Evolutionary conservation across 2,888 invertebrate species (phyloP), one percentile per base, ranked within the genome.

Genomic region (Anoncus sp.): DNA sequence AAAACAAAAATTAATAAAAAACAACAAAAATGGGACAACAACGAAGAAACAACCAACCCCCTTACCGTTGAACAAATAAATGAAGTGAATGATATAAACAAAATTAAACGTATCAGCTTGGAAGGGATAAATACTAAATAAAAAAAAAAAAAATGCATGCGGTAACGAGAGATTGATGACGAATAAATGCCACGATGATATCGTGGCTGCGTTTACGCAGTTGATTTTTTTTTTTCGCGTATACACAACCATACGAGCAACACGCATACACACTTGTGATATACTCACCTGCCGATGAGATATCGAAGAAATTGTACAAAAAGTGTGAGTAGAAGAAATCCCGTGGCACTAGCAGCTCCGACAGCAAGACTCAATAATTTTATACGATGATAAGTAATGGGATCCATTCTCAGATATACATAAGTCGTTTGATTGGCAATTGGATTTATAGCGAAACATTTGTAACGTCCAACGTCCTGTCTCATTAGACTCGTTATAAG

Each of bases 371-470:
- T 98, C 86, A 95, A 94, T 80, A 98, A 95, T 91, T 97, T 96
- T 65, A 98, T 95, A 84, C 95, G 94, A 87, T 95, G 94, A 92
- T 97, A 95, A 75, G 97, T 95, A 86, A 95, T 94, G 18, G 98
- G 97, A 91, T 98, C 97, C 89, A 98, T 95, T 89, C 96, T 95
- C 70, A 98, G 92, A 63, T 95, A 91, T 31, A 98, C 95, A 85
- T 94, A 94, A 55, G 94, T 94, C 1, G 97, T 96, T 35, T 94
- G 92, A 90, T 97, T 97, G 67, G 96, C 96, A 81, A 96, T 93
- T 16, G 97, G 95, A 92, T 98, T 98, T 85, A 95, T 94, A 49
- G 97, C 98, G 88, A 95, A 95, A 90, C 98, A 98, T 78, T 94
- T 94, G 92, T 98, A 98, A 31, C 94, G 92, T 66, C 98, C 98